Evolutionary conservation across 2,113 vertebrate species (phyloP).

Genomic region (Nettapus auritus): DNA sequence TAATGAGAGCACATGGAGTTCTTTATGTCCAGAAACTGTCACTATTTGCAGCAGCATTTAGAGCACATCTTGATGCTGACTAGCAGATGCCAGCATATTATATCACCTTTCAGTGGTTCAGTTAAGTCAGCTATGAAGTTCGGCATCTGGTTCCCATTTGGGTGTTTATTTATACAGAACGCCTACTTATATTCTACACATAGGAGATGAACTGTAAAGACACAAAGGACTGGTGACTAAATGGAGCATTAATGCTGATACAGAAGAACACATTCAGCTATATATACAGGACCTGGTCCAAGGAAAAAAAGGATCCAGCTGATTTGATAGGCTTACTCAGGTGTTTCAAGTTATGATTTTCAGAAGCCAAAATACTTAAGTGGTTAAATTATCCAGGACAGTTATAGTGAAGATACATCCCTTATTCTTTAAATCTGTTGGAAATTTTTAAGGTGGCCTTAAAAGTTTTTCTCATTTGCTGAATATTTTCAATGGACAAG

Average conservation of each 20-base stretch:
- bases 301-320: not conserved
- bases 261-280: not conserved
- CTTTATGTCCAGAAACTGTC: slow-evolving; percentile 25
- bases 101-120: slow-evolving; percentile 8
- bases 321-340: not conserved
- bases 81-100: not conserved
- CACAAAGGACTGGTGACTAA: not conserved
- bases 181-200: not conserved
- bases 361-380: not conserved
- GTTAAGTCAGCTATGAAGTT: slow-evolving; percentile 47
- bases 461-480: not conserved
- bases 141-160: not conserved
- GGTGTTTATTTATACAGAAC: slow-evolving; percentile 7
- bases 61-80: slow-evolving; percentile 34
- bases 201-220: not conserved
- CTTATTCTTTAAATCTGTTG: not conserved
- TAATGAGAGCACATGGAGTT: slow-evolving; percentile 38
- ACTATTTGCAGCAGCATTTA: not conserved
- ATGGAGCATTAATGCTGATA: not conserved
- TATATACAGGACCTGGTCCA: not conserved
- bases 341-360: not conserved
- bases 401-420: not conserved
- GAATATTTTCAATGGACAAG: not conserved
- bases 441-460: not conserved
- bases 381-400: not conserved